Evolutionary conservation across 2,113 vertebrate genomes (phyloP), one percentile per base, ranked within the genome.

Genomic region (Andinoacara biseriatus): DNA sequence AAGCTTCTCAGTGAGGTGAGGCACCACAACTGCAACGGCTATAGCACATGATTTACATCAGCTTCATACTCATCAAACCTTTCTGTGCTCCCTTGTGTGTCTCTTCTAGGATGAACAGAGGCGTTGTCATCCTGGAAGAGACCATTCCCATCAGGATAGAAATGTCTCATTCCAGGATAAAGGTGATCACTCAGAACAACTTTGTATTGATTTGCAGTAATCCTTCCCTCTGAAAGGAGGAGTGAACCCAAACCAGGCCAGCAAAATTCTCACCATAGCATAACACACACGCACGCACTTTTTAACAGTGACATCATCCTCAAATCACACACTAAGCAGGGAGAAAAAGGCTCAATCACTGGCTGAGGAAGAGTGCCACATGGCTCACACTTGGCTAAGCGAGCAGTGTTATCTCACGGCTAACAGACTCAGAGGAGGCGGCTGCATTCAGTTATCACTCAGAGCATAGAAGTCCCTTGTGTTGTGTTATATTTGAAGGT

Each of bases 381-480:
- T 77, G 56, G 69, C 86, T 85, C 57, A 72, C 18, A 82, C 69
- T 85, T 82, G 82, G 76, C 63, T 49, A 77, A 83, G 76, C 5
- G 57, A 81, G 59, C 63, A 31, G 76, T 22, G 85, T 82, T 62
- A 58, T 80, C 74, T 54, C 80, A 75, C 58, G 31, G 78, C 75
- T 65, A 87, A 85, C 80, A 84, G 85, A 81, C 81, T 86, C 67
- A 72, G 67, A 72, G 46, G 67, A 72, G 67, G 67, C 26, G 67
- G 46, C 67, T 54, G 67, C 67, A 76, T 82, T 86, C 81, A 77
- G 75, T 33, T 56, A n/a, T 89, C 87, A 87, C 84, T 88, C 65
- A 74, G 74, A 49, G 46, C 89, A 88, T 63, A 74, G 52, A 72
- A 72, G 65, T 72, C 72, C 43, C 57, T 40, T 60, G 60, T 84